Evolutionary conservation across 2,888 invertebrate genomes (phyloP), one percentile per base, ranked within the genome.

Genomic region (Watsonalla cultraria): DNA sequence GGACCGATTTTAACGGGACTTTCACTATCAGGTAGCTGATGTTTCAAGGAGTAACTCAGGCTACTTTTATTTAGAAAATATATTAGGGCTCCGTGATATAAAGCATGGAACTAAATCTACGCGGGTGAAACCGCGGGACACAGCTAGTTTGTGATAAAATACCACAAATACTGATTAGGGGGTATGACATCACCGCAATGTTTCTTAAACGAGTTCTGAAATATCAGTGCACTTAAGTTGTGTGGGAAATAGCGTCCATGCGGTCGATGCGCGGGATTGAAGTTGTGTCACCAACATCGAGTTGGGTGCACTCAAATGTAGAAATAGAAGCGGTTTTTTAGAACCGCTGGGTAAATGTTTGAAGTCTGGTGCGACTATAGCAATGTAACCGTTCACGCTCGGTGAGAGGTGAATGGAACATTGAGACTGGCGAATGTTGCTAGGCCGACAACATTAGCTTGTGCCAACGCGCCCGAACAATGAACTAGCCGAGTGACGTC

Each of bases 341-440:
- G 60, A 62, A 46, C 14, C 51, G 51, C 51, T 59, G 63, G 64
- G 62, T 57, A 64, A 65, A 63, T 62, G 64, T 60, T 57, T 33
- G 55, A 62, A 52, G 54, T 55, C 60, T 63, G 68, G 69, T 68
- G 68, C 68, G 72, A 73, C 72, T 73, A 68, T 70, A 68, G 74
- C 77, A 72, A 70, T 67, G 74, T 76, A 78, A 79, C 82, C 82
- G 84, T 84, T 86, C 82, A 82, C 81, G 85, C 82, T 82, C 82
- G 81, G 90, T 88, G 85, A 89, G 90, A 90, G 90, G 90, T 89
- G 88, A 90, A 87, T 85, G 88, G 88, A 86, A 82, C 81, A 76
- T 70, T 76, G 67, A 72, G 73, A 76, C 69, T 67, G 77, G 79
- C 72, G 76, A 82, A 78, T 76, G 84, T 84, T 83, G 88, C 86